Evolutionary conservation across 2,797 vertebrate species (phyloP).

Genomic region (Hemibagrus guttatus): DNA sequence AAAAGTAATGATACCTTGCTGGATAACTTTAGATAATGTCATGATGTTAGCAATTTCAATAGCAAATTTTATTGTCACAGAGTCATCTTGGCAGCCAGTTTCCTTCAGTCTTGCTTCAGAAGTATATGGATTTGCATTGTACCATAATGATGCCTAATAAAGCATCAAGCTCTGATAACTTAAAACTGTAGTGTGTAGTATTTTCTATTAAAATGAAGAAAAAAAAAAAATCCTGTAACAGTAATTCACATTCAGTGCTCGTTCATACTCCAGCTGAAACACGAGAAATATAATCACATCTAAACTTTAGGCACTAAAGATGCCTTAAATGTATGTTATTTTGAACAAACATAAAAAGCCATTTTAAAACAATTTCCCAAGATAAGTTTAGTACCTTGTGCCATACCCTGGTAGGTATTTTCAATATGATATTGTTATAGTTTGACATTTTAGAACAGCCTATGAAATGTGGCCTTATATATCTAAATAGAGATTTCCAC

Average conservation of each 20-base stretch:
- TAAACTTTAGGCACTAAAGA: background rate
- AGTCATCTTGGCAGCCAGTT: background rate
- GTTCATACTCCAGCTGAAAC: background rate
- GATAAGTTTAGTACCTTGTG: background rate
- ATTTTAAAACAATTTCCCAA: constrained; percentile 1
- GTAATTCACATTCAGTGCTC: background rate
- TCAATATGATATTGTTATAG: background rate
- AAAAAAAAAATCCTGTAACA: background rate
- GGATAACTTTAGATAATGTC: background rate
- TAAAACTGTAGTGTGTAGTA: background rate
- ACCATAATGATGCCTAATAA: background rate
- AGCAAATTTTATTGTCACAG: background rate
- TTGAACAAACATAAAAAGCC: too few relatives aligned
- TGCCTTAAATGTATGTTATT: background rate
- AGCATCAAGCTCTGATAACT: background rate
- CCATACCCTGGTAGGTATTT: background rate
- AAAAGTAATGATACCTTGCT: background rate
- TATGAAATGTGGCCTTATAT: background rate
- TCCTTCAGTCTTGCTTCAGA: background rate
- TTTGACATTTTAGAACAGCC: background rate
- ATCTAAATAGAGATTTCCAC: background rate
- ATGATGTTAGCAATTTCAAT: background rate
- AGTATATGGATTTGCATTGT: background rate
- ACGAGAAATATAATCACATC: background rate
- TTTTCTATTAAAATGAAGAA: background rate